Evolutionary conservation across 64 coral and sea anemone genomes (phyloP).

Genomic region (Orbicella faveolata): DNA sequence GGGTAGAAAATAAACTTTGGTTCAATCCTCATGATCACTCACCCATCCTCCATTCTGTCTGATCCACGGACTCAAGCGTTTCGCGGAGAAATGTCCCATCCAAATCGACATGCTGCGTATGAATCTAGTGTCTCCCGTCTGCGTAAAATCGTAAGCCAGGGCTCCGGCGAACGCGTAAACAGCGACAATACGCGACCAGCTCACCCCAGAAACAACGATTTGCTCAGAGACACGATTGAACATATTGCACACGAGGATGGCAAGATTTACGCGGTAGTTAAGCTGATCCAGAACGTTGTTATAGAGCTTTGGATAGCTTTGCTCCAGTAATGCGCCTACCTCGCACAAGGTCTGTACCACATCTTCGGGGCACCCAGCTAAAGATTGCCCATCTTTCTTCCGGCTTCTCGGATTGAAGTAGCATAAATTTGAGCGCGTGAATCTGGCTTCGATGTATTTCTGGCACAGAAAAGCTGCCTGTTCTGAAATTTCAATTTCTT

Average conservation of each 20-base stretch:
- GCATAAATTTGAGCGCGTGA: constrained; percentile 58
- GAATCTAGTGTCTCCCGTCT: constrained; percentile 58
- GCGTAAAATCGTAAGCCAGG: constrained; percentile 72
- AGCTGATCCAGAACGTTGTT: constrained; percentile 70
- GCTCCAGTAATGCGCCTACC: constrained; percentile 65
- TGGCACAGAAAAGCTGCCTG: constrained; percentile 68
- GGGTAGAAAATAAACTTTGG: background rate
- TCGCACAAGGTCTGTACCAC: constrained; percentile 65
- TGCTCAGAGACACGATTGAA: constrained; percentile 85
- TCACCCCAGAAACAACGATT: constrained; percentile 71
- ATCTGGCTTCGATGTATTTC: constrained; percentile 75
- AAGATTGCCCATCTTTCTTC: background rate
- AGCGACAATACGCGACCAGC: constrained; percentile 76
- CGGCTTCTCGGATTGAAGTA: constrained; percentile 34
- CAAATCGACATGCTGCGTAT: constrained; percentile 57
- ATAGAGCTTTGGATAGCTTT: constrained; percentile 54
- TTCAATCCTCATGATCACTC: background rate
- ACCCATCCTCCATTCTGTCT: constrained; percentile 88
- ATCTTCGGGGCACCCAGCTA: constrained; percentile 51
- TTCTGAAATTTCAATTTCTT: constrained; percentile 58
- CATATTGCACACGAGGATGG: constrained; percentile 74
- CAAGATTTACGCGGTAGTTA: constrained; percentile 72
- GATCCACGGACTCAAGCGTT: constrained; percentile 69
- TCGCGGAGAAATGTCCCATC: constrained; percentile 71
- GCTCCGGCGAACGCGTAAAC: constrained; percentile 82